Evolutionary conservation across 2,113 vertebrate genomes (phyloP), one percentile per base, ranked within the genome.

Genomic region (Trogon melanurus): DNA sequence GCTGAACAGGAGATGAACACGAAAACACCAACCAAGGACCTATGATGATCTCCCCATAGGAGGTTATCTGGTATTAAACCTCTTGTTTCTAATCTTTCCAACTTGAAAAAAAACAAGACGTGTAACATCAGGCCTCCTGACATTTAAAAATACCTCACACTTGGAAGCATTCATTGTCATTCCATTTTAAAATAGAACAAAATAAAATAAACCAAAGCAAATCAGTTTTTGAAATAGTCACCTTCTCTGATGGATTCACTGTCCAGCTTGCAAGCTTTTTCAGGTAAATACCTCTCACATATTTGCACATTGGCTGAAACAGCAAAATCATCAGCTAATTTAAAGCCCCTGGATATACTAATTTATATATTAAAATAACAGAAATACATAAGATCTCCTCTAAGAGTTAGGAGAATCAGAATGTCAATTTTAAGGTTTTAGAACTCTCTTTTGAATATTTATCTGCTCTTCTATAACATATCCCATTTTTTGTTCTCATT

Each of bases 391-490:
- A 80, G 18, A 73, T 51, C 29, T 65, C 26, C 58, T 44, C 22
- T 45, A 25, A 91, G 29, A 74, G 16, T 74, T 61, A 83, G 25
- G 23, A 44, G 67, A 91, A 72, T 60, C 85, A 93, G 34, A 85
- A 92, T 67, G 67, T 51, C 8, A 73, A 41, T 85, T 84, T 88
- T 41, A 75, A 79, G n/a, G 22, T 72, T 91, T 90, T 76, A 73
- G 76, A 75, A 70, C 25, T 90, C 32, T 78, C 19, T 78, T 92
- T 86, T 60, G 92, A 90, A 79, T 76, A 88, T 70, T 83, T 90
- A 84, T 88, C 73, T 70, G 50, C 11, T 91, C 22, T 84, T 85
- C 57, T 84, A 86, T 26, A 92, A 86, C 19, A 83, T 13, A 58
- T 23, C 26, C 60, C 32, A 56, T 36, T 93, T 91, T 93, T 84